Conservation (phyloP, 2,113 vertebrate genomes). For the Garra rufa region DNA sequence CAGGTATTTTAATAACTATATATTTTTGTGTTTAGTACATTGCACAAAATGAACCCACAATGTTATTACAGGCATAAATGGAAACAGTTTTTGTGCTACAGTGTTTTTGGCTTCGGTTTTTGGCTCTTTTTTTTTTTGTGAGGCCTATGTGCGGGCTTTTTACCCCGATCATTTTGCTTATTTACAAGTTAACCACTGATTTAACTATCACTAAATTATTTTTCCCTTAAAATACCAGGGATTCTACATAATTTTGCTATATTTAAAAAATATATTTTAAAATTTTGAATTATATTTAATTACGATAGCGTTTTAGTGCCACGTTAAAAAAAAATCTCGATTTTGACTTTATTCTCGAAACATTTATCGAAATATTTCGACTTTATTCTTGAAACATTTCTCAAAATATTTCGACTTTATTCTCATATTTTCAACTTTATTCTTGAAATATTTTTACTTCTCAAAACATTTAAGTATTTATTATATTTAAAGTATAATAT, state of each 20-base stretch:
- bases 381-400: no score
- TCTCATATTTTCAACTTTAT: no score
- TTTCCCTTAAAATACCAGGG: neutral
- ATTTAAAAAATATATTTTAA: neutral
- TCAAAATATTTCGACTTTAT: no score
- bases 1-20: neutral
- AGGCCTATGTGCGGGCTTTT: neutral
- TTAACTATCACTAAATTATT: neutral
- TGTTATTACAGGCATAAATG: neutral
- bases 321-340: no score
- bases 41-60: neutral
- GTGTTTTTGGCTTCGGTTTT: conserved; percentile 4
- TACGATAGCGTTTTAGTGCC: no score
- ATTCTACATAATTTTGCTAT: neutral
- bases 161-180: neutral
- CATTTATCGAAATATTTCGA: no score
- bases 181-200: neutral
- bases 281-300: neutral
- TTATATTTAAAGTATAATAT: no score
- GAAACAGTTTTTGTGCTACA: neutral
- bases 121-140: neutral
- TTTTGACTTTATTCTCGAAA: no score
- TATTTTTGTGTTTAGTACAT: neutral
- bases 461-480: no score
- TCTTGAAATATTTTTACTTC: no score